Evolutionary conservation across 2,888 invertebrate species (phyloP), one percentile per base, ranked within the genome.

Genomic region (Cataglyphis altisquamis): DNA sequence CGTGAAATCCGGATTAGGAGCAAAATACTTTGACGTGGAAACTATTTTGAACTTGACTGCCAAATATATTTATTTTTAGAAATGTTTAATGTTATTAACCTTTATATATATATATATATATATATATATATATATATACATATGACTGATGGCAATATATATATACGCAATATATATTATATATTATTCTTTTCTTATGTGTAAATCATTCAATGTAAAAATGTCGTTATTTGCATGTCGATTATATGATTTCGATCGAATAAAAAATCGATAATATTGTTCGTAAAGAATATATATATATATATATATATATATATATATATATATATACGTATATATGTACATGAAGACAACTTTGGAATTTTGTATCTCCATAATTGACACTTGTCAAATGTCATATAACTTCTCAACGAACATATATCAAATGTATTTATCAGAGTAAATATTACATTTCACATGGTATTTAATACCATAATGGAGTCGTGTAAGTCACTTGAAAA

Each of bases 11-110:
- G 85, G 81, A 90, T 91, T 89, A 87, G 73, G 78, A 84, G 82
- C 70, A 82, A 83, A 87, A 82, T 72, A 83, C 86, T 91, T 87
- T 80, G 86, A 86, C 82, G 80, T 80, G 63, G 81, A 60, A 77
- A 86, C 85, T 89, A 91, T 90, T 87, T 88, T 83, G 41, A 90
- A 86, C 45, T 80, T 73, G 81, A 75, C 66, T 70, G 67, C 82
- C 67, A 83, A 67, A 91, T 91, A 90, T 66, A 63, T 81, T 85
- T 93, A 93, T 93, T 93, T 93, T 92, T 93, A 92, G 92, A 91
- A 85, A 88, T 87, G 84, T 87, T 88, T 84, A 85, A 92, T 92
- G 92, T 93, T 93, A 91, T 93, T 92, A 92, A 93, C 90, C 92
- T 91, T 89, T 78, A 15, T 41, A 25, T 32, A 32, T 32, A 32